Evolutionary conservation across 2,888 invertebrate species (phyloP), one percentile per base, ranked within the genome.

Genomic region (Tachina fera): DNA sequence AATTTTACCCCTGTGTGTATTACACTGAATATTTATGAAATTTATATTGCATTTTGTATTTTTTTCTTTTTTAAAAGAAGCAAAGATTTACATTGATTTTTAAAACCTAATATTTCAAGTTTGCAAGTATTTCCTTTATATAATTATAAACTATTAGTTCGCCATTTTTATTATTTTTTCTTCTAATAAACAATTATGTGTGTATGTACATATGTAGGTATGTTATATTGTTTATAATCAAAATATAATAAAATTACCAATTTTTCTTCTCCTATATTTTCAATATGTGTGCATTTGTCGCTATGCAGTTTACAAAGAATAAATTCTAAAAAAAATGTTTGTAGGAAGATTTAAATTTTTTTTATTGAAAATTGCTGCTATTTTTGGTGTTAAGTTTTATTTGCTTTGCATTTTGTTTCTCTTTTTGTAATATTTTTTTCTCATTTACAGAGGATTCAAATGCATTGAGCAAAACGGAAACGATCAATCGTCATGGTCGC

Each of bases 401-500:
- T 76, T 51, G n/a, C 11, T 60, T 58, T 71, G 56, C 45, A 11
- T 11, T 16, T 43, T 65, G 13, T 74, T 60, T 75, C n/a, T 61
- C 39, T 70, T 56, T 19, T 53, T 45, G 11, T 16, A 14, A 31
- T 31, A 31, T 31, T 76, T 49, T 41, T 31, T 60, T 51, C 16
- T 47, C 1, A 45, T 71, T 56, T 43, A 70, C 22, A 16, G 76
- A 74, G 68, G 65, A 81, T 76, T 75, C 51, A 67, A 84, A 68
- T 83, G 78, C 83, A 79, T 71, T 49, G 71, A 75, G 70, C 61
- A 80, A 75, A 83, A 83, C 87, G 87, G 86, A 87, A 84, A 75
- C 70, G 77, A 87, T 87, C 87, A 86, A 83, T 87, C 86, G 87
- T 74, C 67, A 70, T 72, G 82, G 65, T 31, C 67, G 79, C 79